Conservation (phyloP, 2,113 vertebrate species). For the Anhinga anhinga region DNA sequence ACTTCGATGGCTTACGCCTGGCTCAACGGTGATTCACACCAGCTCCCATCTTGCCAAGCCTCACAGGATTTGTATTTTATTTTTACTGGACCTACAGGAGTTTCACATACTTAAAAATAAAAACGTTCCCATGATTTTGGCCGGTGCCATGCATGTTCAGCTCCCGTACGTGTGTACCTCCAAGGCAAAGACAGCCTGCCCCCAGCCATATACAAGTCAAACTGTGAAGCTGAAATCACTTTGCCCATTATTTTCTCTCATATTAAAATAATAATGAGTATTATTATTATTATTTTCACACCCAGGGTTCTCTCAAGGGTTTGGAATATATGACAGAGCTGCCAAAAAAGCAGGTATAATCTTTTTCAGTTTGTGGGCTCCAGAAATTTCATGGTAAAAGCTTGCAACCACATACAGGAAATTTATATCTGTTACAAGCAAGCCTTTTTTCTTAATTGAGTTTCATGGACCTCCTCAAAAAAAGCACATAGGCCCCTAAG, state of each 20-base stretch:
- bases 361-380: not conserved
- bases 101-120: not conserved
- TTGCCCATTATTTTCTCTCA: not conserved
- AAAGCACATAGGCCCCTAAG: not conserved
- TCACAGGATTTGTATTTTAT: not conserved
- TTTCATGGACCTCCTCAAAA: not conserved
- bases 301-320: not conserved
- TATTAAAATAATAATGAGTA: too few relatives aligned
- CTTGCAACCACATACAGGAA: not conserved
- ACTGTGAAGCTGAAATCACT: not conserved
- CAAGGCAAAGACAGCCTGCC: not conserved
- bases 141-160: accelerated
- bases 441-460: not conserved
- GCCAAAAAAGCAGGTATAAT: not conserved
- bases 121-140: not conserved
- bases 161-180: not conserved
- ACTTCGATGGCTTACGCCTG: not conserved
- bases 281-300: not conserved
- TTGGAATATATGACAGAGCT: not conserved
- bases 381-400: not conserved
- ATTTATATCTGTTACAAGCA: not conserved
- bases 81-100: not conserved
- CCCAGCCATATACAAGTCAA: not conserved
- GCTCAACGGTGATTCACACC: accelerated
- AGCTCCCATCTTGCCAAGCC: not conserved